Evolutionary conservation across 2,888 invertebrate genomes (phyloP).

Genomic region (Cerastis rubricosa): DNA sequence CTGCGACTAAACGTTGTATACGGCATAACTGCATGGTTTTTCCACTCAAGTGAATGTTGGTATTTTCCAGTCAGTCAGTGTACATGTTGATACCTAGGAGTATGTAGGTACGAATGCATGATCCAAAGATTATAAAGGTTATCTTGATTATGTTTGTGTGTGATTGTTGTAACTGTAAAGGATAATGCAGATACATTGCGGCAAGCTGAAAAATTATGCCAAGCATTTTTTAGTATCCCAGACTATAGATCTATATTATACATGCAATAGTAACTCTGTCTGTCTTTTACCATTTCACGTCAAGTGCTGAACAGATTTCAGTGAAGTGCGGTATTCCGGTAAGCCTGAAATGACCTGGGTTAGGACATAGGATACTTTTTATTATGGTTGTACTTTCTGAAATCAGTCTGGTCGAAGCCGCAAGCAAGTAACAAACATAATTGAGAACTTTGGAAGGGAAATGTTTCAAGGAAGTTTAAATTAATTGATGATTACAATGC

Average conservation of each 20-base stretch:
- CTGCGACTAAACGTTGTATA: background rate
- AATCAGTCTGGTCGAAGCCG: background rate
- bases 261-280: background rate
- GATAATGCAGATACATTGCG: constrained; percentile 8
- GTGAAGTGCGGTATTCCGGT: background rate
- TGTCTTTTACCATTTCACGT: background rate
- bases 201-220: background rate
- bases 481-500: background rate
- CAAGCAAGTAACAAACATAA: background rate
- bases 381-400: background rate
- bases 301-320: background rate
- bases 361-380: background rate
- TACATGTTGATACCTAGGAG: constrained; percentile 12
- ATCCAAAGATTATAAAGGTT: constrained; percentile 42
- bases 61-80: constrained; percentile 24
- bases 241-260: background rate
- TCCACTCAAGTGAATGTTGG: background rate
- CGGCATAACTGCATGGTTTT: constrained; percentile 1
- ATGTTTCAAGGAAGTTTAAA: background rate
- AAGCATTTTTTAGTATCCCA: background rate
- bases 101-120: constrained; percentile 18
- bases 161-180: constrained; percentile 26
- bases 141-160: constrained; percentile 33
- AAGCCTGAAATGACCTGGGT: background rate
- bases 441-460: background rate